Base-by-base conservation (phyloP, 30 jellyfish, hydroid and myxozoan genomes). In the Pelagia noctiluca region DNA sequence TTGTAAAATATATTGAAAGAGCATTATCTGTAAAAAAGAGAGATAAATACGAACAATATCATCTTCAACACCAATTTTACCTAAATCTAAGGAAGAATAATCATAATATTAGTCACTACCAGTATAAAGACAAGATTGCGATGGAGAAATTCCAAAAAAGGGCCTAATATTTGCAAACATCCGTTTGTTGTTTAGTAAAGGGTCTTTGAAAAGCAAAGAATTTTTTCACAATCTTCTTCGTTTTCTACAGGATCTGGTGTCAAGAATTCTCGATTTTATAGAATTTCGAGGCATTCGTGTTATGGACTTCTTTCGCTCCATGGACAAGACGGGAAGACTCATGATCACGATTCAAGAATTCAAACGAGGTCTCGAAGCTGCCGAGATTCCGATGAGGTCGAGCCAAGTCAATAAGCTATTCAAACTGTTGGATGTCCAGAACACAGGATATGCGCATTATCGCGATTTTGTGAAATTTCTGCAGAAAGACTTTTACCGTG, bases 281-380 rank as follows among this genome's bases (percentile, higher is more conserved):
- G 96, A 75, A 69, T 70, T 63, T 38, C 96, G 96, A 19, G 96
- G 96, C 48, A 71, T 86, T 22, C 88, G 96, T 10, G 72, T 86
- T 80, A 53, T 71, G 86, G 96, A 86, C 35, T 77, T 86, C 83
- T 86, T 71, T 77, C 89, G 88, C 26, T 24, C 64, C 23, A 76
- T 86, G 83, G 86, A 75, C 83, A 86, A 77, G 49, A 61, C 54
- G 28, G 83, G 85, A 24, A 35, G 35, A 0, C 52, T 75, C 74
- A 18, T 50, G 77, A 32, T 86, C 26, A 76, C 90, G 13, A 76
- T 75, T 42, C 75, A 65, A 35, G 77, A 86, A 65, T 67, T 86
- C 50, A 61, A 26, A 30, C 50, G 38, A 37, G 90, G 90, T 48
- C 86, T 86, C 32, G 52, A 64, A 38, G 50, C 50, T 46, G 86